Conservation (phyloP, 2,888 invertebrate genomes). For the Prosopocoilus inquinatus region DNA sequence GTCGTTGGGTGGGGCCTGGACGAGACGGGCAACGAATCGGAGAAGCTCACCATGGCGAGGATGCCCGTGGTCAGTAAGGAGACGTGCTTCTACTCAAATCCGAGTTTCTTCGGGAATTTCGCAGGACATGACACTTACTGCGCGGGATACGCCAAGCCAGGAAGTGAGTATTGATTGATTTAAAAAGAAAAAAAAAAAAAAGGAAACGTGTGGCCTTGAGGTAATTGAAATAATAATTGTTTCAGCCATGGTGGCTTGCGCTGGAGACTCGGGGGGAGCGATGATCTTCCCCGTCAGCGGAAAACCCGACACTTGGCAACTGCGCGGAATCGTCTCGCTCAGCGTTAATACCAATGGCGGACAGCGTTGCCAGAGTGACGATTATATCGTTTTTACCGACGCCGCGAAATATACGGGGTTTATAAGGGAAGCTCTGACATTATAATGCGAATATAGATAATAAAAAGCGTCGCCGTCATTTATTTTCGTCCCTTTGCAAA, state of each 20-base stretch:
- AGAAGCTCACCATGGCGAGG: constrained; percentile 57
- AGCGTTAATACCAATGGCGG: constrained; percentile 59
- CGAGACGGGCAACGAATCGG: constrained; percentile 58
- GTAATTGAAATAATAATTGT: background rate
- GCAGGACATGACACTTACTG: constrained; percentile 58
- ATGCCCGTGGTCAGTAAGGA: constrained; percentile 62
- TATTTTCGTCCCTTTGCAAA: too few relatives aligned
- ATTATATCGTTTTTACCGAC: constrained; percentile 63
- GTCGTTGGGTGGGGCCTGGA: constrained; percentile 57
- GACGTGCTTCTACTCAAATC: constrained; percentile 60
- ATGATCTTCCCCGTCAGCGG: constrained; percentile 44
- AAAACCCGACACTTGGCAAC: constrained; percentile 38
- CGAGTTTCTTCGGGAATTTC: constrained; percentile 60
- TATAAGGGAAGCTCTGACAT: constrained; percentile 39
- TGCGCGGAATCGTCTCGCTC: constrained; percentile 56
- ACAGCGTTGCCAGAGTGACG: constrained; percentile 58
- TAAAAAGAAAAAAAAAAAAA: too few relatives aligned
- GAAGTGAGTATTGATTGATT: constrained; percentile 28
- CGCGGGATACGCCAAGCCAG: constrained; percentile 50
- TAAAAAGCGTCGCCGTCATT: too few relatives aligned
- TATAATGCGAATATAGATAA: background rate
- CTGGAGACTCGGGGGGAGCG: constrained; percentile 50
- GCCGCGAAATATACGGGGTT: constrained; percentile 57
- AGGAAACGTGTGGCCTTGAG: too few relatives aligned
- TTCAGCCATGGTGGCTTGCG: constrained; percentile 58